Percentiles rank a stretch among this genome's conserved stretches.
Evolutionary conservation across 2,888 invertebrate genomes (phyloP).

Genomic region (Eutolmus rufibarbis): DNA sequence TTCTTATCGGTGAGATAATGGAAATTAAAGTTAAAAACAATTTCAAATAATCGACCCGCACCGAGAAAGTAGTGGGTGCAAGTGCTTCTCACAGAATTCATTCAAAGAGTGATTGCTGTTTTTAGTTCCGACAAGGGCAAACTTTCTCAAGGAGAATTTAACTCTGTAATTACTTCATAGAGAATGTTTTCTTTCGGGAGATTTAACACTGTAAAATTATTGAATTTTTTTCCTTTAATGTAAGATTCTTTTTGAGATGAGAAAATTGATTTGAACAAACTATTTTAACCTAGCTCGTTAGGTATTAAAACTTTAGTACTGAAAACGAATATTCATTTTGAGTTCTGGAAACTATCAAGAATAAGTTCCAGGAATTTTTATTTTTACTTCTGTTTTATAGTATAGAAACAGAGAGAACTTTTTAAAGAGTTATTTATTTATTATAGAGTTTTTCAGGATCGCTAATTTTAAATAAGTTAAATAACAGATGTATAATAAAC

Average conservation of each 20-base stretch:
- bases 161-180: not conserved
- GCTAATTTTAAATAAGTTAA: too few species aligned
- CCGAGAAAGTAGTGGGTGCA: not conserved
- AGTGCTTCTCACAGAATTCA: not conserved
- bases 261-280: not conserved
- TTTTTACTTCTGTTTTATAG: too few species aligned
- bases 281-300: not conserved
- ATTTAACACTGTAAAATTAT: not conserved
- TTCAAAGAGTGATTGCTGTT: not conserved
- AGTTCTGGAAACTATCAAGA: too few species aligned
- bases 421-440: too few species aligned
- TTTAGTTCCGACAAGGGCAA: not conserved
- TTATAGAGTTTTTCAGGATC: too few species aligned
- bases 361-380: too few species aligned
- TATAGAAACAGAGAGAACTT: too few species aligned
- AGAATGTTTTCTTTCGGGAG: not conserved
- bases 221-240: not conserved
- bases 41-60: not conserved
- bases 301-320: too few species aligned
- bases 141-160: not conserved
- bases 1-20: not conserved
- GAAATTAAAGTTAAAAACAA: conserved; percentile 6
- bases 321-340: too few species aligned
- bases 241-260: not conserved
- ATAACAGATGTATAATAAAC: too few species aligned